phyloP scores from a whole-genome alignment of 1,140 invertebrate species.

The Drosophila dunni region DNA sequence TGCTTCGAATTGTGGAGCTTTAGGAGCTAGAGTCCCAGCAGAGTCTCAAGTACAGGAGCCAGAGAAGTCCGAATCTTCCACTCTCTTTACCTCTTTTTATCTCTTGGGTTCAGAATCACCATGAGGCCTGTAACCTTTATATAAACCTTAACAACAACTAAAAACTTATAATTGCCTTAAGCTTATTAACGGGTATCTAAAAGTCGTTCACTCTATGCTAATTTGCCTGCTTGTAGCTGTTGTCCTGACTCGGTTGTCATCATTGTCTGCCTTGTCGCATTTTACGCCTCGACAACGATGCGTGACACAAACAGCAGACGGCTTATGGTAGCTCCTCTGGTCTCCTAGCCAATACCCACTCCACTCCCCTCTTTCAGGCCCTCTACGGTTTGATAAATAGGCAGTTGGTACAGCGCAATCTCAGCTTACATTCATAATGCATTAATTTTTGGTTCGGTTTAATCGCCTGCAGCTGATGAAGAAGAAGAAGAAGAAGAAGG shows the following conservation, averaged over 20 bases:
- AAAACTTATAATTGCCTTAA: background rate
- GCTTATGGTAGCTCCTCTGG: constrained; percentile 9
- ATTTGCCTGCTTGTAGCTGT: constrained; percentile 9
- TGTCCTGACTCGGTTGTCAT: constrained; percentile 10
- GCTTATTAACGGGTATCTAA: background rate
- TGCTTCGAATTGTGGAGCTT: no score
- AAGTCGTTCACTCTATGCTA: background rate
- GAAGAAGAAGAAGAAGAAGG: background rate
- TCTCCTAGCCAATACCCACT: background rate
- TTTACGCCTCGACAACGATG: constrained; percentile 53
- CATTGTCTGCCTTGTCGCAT: constrained; percentile 52
- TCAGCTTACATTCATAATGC: constrained; percentile 72
- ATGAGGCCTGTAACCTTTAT: no score
- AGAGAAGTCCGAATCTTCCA: no score
- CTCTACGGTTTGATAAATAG: constrained; percentile 62
- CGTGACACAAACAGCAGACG: constrained; percentile 59
- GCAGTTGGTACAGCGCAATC: constrained; percentile 63
- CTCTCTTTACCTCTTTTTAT: no score
- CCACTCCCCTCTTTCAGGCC: background rate
- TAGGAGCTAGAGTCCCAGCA: no score
- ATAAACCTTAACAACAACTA: no score
- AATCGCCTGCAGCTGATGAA: constrained; percentile 28
- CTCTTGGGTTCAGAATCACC: no score
- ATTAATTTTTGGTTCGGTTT: constrained; percentile 58
- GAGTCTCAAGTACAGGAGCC: no score